phyloP scores from a whole-genome alignment of 53 echinoderm and acorn worm genomes.

The Zoroaster sp. region DNA sequence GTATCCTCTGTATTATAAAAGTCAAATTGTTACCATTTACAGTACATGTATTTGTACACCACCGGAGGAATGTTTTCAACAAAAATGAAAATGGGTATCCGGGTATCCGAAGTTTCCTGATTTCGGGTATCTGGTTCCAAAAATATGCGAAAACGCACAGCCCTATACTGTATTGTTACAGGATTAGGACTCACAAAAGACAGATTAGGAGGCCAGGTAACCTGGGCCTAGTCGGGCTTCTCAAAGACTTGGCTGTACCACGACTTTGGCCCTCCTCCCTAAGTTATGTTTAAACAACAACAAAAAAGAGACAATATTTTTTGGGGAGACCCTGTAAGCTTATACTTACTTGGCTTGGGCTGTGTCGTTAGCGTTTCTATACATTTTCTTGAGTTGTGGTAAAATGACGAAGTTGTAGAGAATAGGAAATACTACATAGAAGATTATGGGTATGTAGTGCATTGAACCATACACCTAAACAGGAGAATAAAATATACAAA shows the following conservation, averaged over 20 bases:
- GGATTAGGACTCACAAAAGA: no score
- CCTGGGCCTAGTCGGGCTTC: background rate
- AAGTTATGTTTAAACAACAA: no score
- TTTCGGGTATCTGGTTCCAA: no score
- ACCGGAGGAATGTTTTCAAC: no score
- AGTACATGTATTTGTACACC: no score
- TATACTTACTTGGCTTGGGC: background rate
- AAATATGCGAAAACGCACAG: background rate
- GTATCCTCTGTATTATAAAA: no score
- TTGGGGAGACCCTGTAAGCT: no score
- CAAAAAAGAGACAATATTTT: background rate
- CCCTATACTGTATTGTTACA: background rate
- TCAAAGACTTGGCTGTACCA: background rate
- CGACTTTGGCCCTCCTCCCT: no score
- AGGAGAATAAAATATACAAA: background rate
- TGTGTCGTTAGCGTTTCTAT: background rate
- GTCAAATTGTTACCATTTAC: no score
- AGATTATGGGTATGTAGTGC: slow-evolving; percentile 11
- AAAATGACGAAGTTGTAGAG: slow-evolving; percentile 41
- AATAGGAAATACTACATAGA: slow-evolving; percentile 33
- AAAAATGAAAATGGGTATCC: no score
- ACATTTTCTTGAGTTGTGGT: background rate
- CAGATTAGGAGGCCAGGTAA: background rate
- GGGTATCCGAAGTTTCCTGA: no score
- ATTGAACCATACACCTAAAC: slow-evolving; percentile 43